A percentile compares a stretch with the other conserved stretches of the same genome.
These are phyloP conservation scores for Corapipo altera DNA, from an alignment of 2,113 vertebrate species.

Conservation along the genomic window DNA sequence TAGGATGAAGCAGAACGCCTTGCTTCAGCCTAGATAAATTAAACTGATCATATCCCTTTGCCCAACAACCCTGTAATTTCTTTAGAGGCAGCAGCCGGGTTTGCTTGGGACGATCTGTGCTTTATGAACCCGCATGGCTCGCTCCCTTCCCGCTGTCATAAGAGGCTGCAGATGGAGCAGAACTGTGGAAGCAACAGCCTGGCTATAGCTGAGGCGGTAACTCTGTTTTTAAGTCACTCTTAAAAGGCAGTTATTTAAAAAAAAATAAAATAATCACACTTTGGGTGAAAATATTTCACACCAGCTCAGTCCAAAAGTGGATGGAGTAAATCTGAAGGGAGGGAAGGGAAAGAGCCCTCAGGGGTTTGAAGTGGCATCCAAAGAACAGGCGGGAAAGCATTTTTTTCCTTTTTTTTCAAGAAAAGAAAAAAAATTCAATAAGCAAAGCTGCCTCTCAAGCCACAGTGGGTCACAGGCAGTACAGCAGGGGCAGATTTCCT, in stretches of 20 bases:
- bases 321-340: background rate
- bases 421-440: background rate
- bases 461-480: constrained; percentile 2
- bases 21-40: constrained; percentile 6
- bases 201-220: background rate
- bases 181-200: background rate
- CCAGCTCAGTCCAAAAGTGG: background rate
- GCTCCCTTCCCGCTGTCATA: background rate
- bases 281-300: constrained; percentile 23
- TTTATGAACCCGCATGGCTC: constrained; percentile 23
- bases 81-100: constrained; percentile 42
- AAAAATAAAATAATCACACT: background rate
- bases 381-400: background rate
- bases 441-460: background rate
- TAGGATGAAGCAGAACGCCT: background rate
- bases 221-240: constrained; percentile 3
- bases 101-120: constrained; percentile 25
- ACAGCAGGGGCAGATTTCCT: constrained; percentile 28
- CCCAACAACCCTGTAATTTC: constrained; percentile 59
- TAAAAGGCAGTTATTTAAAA: constrained; percentile 19
- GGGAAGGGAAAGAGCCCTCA: background rate
- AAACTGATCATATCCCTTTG: constrained; percentile 56
- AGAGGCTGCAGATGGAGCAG: constrained; percentile 46
- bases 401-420: background rate
- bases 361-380: background rate